These are phyloP conservation scores for Dendrocincla tyrannina DNA, from an alignment of 2,797 vertebrate genomes.

Conservation along the genomic window DNA sequence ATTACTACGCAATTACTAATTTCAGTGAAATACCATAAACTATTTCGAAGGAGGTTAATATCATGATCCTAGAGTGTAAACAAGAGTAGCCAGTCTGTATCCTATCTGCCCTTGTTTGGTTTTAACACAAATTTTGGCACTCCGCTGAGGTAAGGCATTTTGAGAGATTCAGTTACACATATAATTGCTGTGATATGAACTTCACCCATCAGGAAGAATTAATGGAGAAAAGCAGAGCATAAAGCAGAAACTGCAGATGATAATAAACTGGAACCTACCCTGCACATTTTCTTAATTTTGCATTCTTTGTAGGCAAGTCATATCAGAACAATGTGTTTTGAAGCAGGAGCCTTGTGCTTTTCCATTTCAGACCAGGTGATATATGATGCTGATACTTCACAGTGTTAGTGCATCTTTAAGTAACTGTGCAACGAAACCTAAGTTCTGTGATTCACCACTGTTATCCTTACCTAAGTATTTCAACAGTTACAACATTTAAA, in stretches of 20 bases:
- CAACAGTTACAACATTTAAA: background rate
- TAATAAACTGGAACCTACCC: background rate
- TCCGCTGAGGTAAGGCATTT: background rate
- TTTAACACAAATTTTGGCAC: background rate
- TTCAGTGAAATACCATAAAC: background rate
- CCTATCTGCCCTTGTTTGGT: background rate
- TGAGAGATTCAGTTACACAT: background rate
- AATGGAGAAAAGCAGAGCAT: background rate
- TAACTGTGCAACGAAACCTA: background rate
- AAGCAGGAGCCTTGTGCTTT: background rate
- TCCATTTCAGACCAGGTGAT: background rate
- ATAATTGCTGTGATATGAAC: background rate
- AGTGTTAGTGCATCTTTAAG: background rate
- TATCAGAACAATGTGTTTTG: background rate
- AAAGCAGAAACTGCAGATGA: background rate
- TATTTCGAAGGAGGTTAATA: background rate
- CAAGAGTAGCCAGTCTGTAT: background rate
- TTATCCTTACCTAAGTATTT: background rate
- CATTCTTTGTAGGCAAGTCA: background rate
- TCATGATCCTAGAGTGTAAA: background rate
- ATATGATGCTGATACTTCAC: accelerated
- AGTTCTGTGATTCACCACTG: background rate
- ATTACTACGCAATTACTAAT: background rate
- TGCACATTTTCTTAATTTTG: background rate
- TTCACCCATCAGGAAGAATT: background rate